Base-by-base conservation (phyloP, 2,888 invertebrate genomes). In the Cetonia aurata region DNA sequence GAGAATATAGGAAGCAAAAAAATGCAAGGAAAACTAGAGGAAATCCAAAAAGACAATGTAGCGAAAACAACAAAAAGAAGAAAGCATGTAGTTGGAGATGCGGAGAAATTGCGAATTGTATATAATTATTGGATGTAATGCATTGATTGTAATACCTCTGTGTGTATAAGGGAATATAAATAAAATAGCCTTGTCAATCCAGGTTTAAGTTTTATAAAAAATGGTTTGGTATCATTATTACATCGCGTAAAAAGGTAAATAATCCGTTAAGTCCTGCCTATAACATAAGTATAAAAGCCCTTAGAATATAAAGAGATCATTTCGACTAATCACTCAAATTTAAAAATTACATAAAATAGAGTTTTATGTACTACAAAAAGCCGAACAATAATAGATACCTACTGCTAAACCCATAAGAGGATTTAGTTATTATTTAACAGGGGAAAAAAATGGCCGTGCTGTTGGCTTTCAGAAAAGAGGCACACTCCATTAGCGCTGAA, bases 401-500 rank as follows among this genome's bases (percentile, higher is more conserved):
- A 37, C 8, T 12, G 15, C 48, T 57, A 59, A 55, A 71, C 48
- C 55, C 42, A 19, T 71, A 71, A 67, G 71, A 68, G 71, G 71
- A 71, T 71, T 71, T 71, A 15, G 17, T 57, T 52, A 69, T 69
- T 60, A 69, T 62, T 62, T 48, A 52, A 52, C 37, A 37, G 37
- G 10, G 37, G 10, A 53, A 69, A 69, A 52, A 42, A 15, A 50
- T 52, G 41, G 50, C 13, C 33, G 12, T 3, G 19, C 15, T 19
- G 25, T 17, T 10, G 48, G 48, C 25, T 10, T 52, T 12, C 4
- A 52, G 52, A 52, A 12, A 52, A 67, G 42, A 50, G 55, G 42
- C 52, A 48, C 19, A 50, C 48, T 42, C 71, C 71, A 71, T 71
- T 71, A 71, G 65, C 62, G 37, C 46, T 65, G 56, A 60, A 62